A percentile compares a stretch with the other conserved stretches of the same genome.
Evolutionary conservation across 1,140 invertebrate genomes (phyloP).

Genomic region (Pollicipes pollicipes): DNA sequence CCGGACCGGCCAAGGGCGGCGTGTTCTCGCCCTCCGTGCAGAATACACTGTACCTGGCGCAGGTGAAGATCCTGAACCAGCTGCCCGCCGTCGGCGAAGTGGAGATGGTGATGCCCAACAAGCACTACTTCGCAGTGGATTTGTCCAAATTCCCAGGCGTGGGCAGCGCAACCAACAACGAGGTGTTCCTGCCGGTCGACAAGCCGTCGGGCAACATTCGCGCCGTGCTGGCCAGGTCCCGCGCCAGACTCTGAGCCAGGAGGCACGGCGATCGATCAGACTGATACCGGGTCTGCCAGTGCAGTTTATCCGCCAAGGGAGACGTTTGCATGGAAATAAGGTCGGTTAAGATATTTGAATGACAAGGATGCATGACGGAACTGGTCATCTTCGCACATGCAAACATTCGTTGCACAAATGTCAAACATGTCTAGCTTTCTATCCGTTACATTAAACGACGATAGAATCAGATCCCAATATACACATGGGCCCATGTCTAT

Average conservation of each 20-base stretch:
- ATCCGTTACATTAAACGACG: too few relatives aligned
- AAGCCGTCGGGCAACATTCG: slow-evolving; percentile 57
- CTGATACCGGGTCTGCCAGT: too few relatives aligned
- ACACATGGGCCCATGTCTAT: too few relatives aligned
- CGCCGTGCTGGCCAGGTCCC: slow-evolving; percentile 35
- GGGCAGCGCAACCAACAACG: slow-evolving; percentile 37
- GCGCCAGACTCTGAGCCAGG: slow-evolving; percentile 9
- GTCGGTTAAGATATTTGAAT: too few relatives aligned
- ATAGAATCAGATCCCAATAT: too few relatives aligned
- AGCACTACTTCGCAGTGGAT: slow-evolving; percentile 54
- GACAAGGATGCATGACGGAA: too few relatives aligned
- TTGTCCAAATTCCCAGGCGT: slow-evolving; percentile 45
- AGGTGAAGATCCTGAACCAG: slow-evolving; percentile 42
- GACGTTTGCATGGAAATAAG: too few relatives aligned
- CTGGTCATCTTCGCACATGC: too few relatives aligned
- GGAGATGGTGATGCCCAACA: slow-evolving; percentile 56
- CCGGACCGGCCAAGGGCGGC: slow-evolving; percentile 44
- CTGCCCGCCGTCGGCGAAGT: slow-evolving; percentile 41
- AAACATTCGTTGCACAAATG: too few relatives aligned
- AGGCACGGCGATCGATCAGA: too few relatives aligned
- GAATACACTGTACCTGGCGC: slow-evolving; percentile 48
- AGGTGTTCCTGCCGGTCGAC: slow-evolving; percentile 51
- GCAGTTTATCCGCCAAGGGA: too few relatives aligned
- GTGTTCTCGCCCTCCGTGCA: slow-evolving; percentile 54
- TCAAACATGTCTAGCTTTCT: too few relatives aligned